Base-by-base conservation (phyloP, 1,140 invertebrate species). In the Lepidurus apus region DNA sequence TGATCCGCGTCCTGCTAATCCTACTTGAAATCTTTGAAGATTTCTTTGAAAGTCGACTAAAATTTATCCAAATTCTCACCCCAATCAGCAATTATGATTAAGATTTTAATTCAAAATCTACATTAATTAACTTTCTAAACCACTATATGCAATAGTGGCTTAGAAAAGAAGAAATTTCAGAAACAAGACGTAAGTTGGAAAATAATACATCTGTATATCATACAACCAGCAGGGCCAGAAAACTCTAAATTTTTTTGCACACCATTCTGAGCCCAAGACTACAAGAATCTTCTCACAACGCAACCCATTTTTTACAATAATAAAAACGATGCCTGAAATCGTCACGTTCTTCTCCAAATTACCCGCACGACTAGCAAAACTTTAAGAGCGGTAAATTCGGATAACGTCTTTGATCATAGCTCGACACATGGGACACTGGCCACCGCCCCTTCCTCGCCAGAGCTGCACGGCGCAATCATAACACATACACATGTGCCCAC, bases 401-500 rank as follows among this genome's bases (percentile, higher is more conserved):
- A 98, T 98, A 78, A 99, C 95, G 84, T 99, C 97, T 82, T 91
- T 90, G 80, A 99, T 98, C 21, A 91, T 88, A 7, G 95, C 94
- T 73, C 96, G 87, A 84, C 97, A 99, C 24, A 99, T 91, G 0
- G 97, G 97, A 86, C 97, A 99, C 79, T 84, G 82, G 11, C 83
- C 81, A 10, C 83, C 82, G 13, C 43, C 21, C 78, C 83, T 82
- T 24, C 93, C 92, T 65, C 92, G 88, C 93, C 95, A 96, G 83
- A 97, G 94, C 81, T 96, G 92, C 17, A 93, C 89, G 2, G 96
- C 96, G 86, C 96, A 98, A n/a, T 94, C 88, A 83, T 95, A 98
- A 84, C 97, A 99, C 95, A 98, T 97, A 83, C 97, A 99, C 94
- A 98, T 97, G 87, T 98, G 96, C 53, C 97, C 96, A 85, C 97